phyloP scores from a whole-genome alignment of 2,113 vertebrate species.

The Melanerpes aurifrons region DNA sequence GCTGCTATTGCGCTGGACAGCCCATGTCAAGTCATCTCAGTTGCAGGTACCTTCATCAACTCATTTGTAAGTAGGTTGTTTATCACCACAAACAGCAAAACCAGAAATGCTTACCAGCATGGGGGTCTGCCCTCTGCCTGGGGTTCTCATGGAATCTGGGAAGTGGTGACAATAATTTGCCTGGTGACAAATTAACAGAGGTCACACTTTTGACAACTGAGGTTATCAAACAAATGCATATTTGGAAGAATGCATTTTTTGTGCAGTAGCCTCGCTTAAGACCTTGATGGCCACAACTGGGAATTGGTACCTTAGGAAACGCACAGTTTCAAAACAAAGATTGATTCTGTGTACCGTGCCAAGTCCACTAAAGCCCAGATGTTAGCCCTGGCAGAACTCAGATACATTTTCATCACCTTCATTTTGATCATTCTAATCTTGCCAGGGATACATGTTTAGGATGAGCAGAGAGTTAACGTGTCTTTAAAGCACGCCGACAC shows the following conservation, averaged over 20 bases:
- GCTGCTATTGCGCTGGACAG: neutral
- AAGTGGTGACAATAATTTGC: slow-evolving; percentile 57
- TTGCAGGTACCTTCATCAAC: neutral
- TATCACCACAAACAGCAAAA: slow-evolving; percentile 12
- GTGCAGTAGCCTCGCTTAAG: neutral
- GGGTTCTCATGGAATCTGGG: slow-evolving; percentile 38
- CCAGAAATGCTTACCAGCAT: slow-evolving; percentile 41
- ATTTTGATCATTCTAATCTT: neutral
- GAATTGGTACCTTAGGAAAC: neutral
- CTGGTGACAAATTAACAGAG: slow-evolving; percentile 67
- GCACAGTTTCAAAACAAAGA: slow-evolving; percentile 30
- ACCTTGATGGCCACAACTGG: neutral
- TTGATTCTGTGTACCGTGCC: slow-evolving; percentile 4
- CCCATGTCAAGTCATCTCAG: neutral
- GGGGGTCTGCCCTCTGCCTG: slow-evolving; percentile 23
- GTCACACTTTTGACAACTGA: slow-evolving; percentile 44
- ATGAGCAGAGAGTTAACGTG: neutral
- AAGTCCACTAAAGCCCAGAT: slow-evolving; percentile 26
- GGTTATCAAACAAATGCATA: slow-evolving; percentile 27
- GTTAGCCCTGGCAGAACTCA: slow-evolving; percentile 19
- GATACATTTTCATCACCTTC: neutral
- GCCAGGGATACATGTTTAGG: neutral
- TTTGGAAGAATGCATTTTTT: slow-evolving; percentile 35
- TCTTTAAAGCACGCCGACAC: neutral
- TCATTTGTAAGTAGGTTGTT: neutral